Evolutionary conservation across 2,888 invertebrate genomes (phyloP), one percentile per base, ranked within the genome.

Genomic region (Agapostemon virescens): DNA sequence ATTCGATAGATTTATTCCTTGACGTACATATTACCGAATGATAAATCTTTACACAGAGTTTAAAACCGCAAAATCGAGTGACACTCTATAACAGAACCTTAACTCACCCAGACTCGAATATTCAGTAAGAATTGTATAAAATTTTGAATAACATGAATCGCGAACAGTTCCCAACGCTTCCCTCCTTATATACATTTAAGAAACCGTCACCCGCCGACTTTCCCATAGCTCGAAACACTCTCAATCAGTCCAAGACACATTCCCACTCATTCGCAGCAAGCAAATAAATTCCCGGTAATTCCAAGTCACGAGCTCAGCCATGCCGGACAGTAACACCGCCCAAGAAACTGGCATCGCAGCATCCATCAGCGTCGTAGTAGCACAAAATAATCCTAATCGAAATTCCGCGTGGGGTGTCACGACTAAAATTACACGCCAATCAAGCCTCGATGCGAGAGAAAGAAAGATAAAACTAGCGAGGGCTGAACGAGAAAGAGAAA

Each of bases 381-480:
- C 71, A n/a, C 15, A 17, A 33, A 72, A 72, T 23, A 23, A 72
- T 36, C 45, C 36, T 45, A 64, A 72, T 72, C 63, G 45, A 72
- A 64, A 72, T 49, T 49, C 63, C 63, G 33, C 26, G 5, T 30
- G 33, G 33, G 17, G 45, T 71, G 70, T 71, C 70, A 61, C 61
- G 63, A 71, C 33, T 33, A 33, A 71, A 45, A 71, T 63, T 63
- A 42, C 45, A 71, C 45, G 71, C 45, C 71, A 63, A 72, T 72
- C 71, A 63, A 61, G 58, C 15, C 15, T 23, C 42, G 17, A 36
- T 30, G 63, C 23, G 61, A 23, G 38, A 23, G 33, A 45, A 1
- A 3, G 69, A 15, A 33, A 23, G 42, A 23, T 1, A 26, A 15
- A 5, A 15, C 11, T 20, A 23, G 42, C 42, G n/a, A 15, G n/a